Evolutionary conservation across 2,113 vertebrate species (phyloP).

Genomic region (Pelusios castaneus): DNA sequence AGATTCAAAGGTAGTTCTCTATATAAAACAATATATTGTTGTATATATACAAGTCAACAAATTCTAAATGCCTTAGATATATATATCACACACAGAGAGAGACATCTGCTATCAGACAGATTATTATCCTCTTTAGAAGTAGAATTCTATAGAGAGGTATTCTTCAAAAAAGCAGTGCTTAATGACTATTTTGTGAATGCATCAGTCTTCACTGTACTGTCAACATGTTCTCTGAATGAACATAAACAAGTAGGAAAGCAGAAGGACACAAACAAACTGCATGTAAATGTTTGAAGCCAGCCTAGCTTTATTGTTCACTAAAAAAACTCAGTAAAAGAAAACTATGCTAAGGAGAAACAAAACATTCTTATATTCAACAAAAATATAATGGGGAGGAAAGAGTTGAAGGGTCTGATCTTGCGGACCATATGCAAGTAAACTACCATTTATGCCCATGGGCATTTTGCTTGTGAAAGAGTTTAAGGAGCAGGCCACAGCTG

Average conservation of each 20-base stretch:
- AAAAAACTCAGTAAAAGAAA: background rate
- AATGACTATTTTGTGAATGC: conserved; percentile 10
- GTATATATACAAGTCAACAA: background rate
- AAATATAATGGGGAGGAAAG: background rate
- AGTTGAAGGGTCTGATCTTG: background rate
- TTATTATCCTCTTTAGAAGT: background rate
- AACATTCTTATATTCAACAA: background rate
- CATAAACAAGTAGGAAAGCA: background rate
- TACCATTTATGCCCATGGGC: background rate
- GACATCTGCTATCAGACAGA: background rate
- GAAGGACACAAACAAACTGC: background rate
- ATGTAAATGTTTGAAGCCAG: background rate
- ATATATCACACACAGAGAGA: background rate
- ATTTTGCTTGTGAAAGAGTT: background rate
- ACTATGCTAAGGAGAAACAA: accelerated
- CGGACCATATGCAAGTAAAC: background rate
- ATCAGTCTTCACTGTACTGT: background rate
- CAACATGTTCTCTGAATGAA: conserved; percentile 13
- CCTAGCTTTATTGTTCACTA: background rate
- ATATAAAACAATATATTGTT: background rate
- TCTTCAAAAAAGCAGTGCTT: background rate
- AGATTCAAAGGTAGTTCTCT: background rate
- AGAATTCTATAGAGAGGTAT: background rate
- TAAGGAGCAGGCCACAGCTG: background rate
- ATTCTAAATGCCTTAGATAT: background rate